These are phyloP conservation scores for Cenopis cana DNA, from an alignment of 2,888 invertebrate genomes.

Conservation along the genomic window DNA sequence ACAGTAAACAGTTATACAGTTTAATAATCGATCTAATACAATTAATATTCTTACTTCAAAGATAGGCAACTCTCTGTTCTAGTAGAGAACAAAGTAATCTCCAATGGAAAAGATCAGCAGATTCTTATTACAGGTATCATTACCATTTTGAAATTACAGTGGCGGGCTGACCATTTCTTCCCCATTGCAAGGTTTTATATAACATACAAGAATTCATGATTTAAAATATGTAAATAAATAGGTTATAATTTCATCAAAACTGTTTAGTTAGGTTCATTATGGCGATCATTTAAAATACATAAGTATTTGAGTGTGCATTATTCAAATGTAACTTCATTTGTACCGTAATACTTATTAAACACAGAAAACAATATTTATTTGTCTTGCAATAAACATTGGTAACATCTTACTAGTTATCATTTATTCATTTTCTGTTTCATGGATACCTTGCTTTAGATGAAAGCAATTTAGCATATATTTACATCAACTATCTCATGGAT, in stretches of 20 bases:
- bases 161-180: background rate
- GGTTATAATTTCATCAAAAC: constrained; percentile 1
- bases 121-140: too few species aligned
- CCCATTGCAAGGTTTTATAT: background rate
- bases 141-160: background rate
- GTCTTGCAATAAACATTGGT: constrained; percentile 14
- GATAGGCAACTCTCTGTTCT: constrained; percentile 27
- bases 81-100: constrained; percentile 3
- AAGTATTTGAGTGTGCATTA: constrained; percentile 1
- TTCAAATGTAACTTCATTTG: background rate
- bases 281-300: background rate
- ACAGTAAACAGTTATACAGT: constrained; percentile 38
- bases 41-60: constrained; percentile 45
- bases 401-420: constrained; percentile 6
- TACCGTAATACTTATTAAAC: constrained; percentile 1
- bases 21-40: constrained; percentile 47
- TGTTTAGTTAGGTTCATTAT: background rate
- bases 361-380: constrained; percentile 18
- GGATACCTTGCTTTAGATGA: constrained; percentile 8
- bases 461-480: constrained; percentile 29
- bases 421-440: constrained; percentile 22
- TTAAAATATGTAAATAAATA: constrained; percentile 7
- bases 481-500: constrained; percentile 19
- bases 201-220: constrained; percentile 1
- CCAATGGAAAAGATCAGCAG: background rate